A percentile compares a stretch with the other conserved stretches of the same genome.
Conservation (phyloP, 2,797 vertebrate genomes). For the Cottoperca gobio region DNA sequence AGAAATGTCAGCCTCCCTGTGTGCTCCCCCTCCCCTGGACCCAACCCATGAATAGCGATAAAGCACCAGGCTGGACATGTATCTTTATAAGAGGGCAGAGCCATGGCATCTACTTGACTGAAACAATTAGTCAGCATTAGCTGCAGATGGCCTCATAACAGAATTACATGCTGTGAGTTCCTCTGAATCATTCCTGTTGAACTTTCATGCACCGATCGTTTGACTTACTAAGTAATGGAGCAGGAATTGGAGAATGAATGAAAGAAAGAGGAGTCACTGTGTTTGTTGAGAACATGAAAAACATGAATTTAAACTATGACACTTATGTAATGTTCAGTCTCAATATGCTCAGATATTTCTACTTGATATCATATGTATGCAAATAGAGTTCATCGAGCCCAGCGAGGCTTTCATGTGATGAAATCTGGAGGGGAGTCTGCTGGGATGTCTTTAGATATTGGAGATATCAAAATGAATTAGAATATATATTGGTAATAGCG, state of each 20-base stretch:
- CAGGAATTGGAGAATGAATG: constrained; percentile 2
- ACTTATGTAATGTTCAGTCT: background rate
- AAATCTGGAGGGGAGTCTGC: constrained; percentile 45
- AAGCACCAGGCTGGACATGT: constrained; percentile 62
- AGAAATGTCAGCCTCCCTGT: constrained; percentile 70
- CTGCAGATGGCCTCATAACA: constrained; percentile 53
- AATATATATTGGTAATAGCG: constrained; percentile 26
- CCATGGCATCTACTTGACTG: constrained; percentile 50
- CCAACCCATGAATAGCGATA: constrained; percentile 39
- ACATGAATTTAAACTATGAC: background rate
- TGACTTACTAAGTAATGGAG: constrained; percentile 28
- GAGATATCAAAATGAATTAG: constrained; percentile 33
- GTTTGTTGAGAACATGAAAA: background rate
- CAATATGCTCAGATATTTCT: constrained; percentile 21
- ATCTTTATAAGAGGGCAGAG: constrained; percentile 66
- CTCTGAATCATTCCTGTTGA: constrained; percentile 49
- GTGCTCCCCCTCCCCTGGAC: constrained; percentile 23
- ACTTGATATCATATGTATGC: constrained; percentile 32
- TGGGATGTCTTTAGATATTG: constrained; percentile 24
- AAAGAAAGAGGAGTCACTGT: constrained; percentile 10
- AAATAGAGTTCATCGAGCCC: constrained; percentile 35
- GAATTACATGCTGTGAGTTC: constrained; percentile 57
- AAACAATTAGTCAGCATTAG: constrained; percentile 72
- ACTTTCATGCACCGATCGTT: constrained; percentile 47
- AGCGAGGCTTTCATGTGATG: constrained; percentile 50